phyloP scores from a whole-genome alignment of 2,113 vertebrate genomes.

The Coryphaenoides rupestris region DNA sequence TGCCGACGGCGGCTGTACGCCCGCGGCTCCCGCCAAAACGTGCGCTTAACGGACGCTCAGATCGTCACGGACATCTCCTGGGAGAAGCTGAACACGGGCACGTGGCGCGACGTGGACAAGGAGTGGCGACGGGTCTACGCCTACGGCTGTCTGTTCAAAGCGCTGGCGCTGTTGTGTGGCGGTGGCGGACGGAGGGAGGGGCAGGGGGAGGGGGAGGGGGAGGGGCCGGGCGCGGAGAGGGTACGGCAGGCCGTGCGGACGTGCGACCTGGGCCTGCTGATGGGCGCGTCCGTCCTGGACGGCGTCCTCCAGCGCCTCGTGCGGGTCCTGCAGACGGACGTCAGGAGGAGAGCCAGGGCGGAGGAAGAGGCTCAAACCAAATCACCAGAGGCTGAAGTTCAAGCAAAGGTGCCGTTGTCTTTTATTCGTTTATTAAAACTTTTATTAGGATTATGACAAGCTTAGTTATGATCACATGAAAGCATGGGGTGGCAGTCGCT shows the following conservation, averaged over 20 bases:
- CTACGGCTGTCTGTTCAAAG: slow-evolving; percentile 84
- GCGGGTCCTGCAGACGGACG: slow-evolving; percentile 68
- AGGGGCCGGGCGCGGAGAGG: slow-evolving; percentile 23
- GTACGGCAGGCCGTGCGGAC: slow-evolving; percentile 70
- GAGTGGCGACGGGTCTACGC: slow-evolving; percentile 85
- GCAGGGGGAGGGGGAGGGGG: no score
- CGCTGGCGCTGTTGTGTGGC: slow-evolving; percentile 69
- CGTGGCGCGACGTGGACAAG: slow-evolving; percentile 80
- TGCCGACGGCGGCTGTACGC: slow-evolving; percentile 67
- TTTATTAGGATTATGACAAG: no score
- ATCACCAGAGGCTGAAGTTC: slow-evolving; percentile 26
- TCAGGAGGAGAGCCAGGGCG: slow-evolving; percentile 29
- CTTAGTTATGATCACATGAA: no score
- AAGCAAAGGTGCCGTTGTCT: slow-evolving; percentile 60
- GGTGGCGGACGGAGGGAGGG: no score
- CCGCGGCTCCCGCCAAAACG: slow-evolving; percentile 10
- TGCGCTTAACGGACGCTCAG: slow-evolving; percentile 56
- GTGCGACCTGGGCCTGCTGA: slow-evolving; percentile 89
- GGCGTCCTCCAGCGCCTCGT: slow-evolving; percentile 74
- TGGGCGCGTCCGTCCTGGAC: slow-evolving; percentile 83
- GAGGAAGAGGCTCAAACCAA: slow-evolving; percentile 19
- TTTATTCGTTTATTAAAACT: slow-evolving; percentile 2
- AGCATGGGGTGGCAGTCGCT: no score
- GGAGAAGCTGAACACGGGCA: slow-evolving; percentile 85
- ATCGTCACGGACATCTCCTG: slow-evolving; percentile 80